Percentiles rank a stretch among this genome's conserved stretches.
Conservation (phyloP, 1,140 invertebrate genomes). For the Aphaenogaster floridana region DNA sequence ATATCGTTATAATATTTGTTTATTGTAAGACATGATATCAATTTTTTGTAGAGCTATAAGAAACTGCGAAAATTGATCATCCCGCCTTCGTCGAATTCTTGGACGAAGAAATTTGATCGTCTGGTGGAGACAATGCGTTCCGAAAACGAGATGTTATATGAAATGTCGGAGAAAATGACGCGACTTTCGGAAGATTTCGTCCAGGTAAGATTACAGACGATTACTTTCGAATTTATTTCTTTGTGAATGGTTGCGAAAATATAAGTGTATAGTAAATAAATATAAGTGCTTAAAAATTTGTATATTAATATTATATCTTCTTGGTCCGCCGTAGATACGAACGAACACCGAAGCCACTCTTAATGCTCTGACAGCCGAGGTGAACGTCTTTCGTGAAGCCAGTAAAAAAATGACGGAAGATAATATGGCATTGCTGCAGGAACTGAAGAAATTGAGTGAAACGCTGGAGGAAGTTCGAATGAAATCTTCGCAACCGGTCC, state of each 20-base stretch:
- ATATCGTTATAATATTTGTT: neutral
- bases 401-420: conserved; percentile 70
- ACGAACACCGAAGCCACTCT: conserved; percentile 65
- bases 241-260: neutral
- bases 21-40: neutral
- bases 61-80: conserved; percentile 2
- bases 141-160: conserved; percentile 72
- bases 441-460: conserved; percentile 71
- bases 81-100: neutral
- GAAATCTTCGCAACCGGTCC: conserved; percentile 35
- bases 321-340: conserved; percentile 66
- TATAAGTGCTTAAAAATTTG: neutral
- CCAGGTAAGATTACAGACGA: conserved; percentile 63
- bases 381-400: conserved; percentile 60
- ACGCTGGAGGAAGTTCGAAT: conserved; percentile 59
- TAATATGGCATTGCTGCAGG: conserved; percentile 66
- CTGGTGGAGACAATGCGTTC: conserved; percentile 55
- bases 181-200: conserved; percentile 71
- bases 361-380: conserved; percentile 67
- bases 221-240: neutral
- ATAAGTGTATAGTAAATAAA: neutral
- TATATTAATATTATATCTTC: conserved; percentile 15
- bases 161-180: conserved; percentile 73
- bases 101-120: conserved; percentile 56
- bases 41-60: conserved; percentile 61